Conservation (phyloP, 2,888 invertebrate species). For the Leucophenga maculata region DNA sequence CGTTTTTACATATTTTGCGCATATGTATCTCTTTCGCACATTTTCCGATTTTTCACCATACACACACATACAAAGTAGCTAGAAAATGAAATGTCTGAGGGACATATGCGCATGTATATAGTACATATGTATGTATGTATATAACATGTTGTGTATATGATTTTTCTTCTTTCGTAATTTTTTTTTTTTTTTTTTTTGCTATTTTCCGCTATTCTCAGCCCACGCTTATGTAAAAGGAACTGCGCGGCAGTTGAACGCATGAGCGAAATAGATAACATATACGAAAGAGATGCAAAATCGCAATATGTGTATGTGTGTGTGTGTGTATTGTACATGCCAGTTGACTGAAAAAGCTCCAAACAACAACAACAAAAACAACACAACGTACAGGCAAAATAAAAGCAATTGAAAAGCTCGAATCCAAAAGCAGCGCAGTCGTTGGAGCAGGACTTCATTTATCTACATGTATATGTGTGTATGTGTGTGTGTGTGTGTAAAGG, state of each 20-base stretch:
- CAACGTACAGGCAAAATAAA: slow-evolving; percentile 17
- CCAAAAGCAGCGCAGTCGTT: slow-evolving; percentile 42
- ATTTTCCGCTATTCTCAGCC: background rate
- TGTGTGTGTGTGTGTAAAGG: background rate
- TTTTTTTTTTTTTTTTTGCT: background rate
- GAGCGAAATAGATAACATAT: slow-evolving; percentile 63
- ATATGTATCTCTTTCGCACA: slow-evolving; percentile 52
- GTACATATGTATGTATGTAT: slow-evolving; percentile 42
- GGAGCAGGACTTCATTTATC: background rate
- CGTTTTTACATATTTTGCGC: slow-evolving; percentile 38
- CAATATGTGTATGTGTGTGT: background rate
- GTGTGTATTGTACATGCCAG: slow-evolving; percentile 13
- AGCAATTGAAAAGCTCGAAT: slow-evolving; percentile 28
- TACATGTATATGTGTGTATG: slow-evolving; percentile 32
- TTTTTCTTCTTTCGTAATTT: slow-evolving; percentile 33
- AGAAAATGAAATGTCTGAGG: slow-evolving; percentile 41
- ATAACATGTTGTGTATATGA: slow-evolving; percentile 64
- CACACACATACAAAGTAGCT: background rate
- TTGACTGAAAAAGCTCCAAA: slow-evolving; percentile 50
- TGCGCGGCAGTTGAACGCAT: slow-evolving; percentile 48
- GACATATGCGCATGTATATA: slow-evolving; percentile 49
- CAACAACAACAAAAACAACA: slow-evolving; percentile 35
- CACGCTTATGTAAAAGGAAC: slow-evolving; percentile 46
- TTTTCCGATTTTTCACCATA: slow-evolving; percentile 25
- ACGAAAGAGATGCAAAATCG: slow-evolving; percentile 48